A percentile compares a stretch with the other conserved stretches of the same genome.
These are phyloP conservation scores for Brachyhypopomus occidentalis DNA, from an alignment of 2,113 vertebrate species.

Conservation along the genomic window DNA sequence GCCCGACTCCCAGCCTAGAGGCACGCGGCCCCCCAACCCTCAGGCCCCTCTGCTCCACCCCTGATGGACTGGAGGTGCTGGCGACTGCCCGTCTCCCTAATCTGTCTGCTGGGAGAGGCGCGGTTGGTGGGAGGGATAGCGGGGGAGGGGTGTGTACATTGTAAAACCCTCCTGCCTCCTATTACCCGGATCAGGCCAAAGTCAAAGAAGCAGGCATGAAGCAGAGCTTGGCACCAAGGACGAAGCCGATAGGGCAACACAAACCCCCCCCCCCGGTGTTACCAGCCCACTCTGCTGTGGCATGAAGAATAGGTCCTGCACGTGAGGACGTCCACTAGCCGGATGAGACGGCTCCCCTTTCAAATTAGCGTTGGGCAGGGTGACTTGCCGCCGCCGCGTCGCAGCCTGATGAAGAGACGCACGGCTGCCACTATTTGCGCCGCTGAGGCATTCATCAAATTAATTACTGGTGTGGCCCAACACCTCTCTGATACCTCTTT, in stretches of 20 bases:
- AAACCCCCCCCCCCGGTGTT: slow-evolving; percentile 59
- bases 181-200: slow-evolving; percentile 75
- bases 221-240: slow-evolving; percentile 77
- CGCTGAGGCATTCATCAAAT: slow-evolving; percentile 93
- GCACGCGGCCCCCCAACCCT: slow-evolving; percentile 1
- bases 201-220: slow-evolving; percentile 75
- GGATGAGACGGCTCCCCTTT: slow-evolving; percentile 81
- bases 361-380: slow-evolving; percentile 84
- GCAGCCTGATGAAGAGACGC: slow-evolving; percentile 83
- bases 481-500: slow-evolving; percentile 94
- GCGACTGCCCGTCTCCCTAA: slow-evolving; percentile 42
- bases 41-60: not conserved
- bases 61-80: slow-evolving; percentile 37
- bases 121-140: not conserved
- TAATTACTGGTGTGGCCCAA: slow-evolving; percentile 87
- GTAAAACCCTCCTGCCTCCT: slow-evolving; percentile 68
- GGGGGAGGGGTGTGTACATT: not conserved
- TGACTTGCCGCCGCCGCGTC: slow-evolving; percentile 62
- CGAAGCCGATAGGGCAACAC: slow-evolving; percentile 78
- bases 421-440: slow-evolving; percentile 78
- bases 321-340: slow-evolving; percentile 77
- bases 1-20: slow-evolving; percentile 17
- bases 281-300: slow-evolving; percentile 62
- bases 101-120: slow-evolving; percentile 47
- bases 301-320: slow-evolving; percentile 78